Evolutionary conservation across 2,113 vertebrate species (phyloP).

Genomic region (Chlorodrepanis virens): DNA sequence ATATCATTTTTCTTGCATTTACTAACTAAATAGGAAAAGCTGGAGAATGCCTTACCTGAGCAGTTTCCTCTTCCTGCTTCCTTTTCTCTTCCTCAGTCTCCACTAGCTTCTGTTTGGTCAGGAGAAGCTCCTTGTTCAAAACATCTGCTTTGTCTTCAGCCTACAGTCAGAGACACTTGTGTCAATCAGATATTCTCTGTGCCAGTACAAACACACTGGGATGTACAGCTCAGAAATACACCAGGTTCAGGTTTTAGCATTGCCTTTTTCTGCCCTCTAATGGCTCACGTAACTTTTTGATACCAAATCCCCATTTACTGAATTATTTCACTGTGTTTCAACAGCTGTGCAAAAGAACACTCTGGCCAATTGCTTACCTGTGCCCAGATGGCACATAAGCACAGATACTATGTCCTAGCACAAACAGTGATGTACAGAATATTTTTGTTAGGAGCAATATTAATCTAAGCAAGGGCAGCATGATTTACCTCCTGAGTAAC

Average conservation of each 20-base stretch:
- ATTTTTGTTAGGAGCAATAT: not conserved
- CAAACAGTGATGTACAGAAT: rapidly evolving
- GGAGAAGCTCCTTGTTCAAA: slow-evolving; percentile 93
- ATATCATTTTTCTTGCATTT: not conserved
- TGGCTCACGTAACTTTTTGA: not conserved
- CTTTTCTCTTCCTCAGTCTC: slow-evolving; percentile 96
- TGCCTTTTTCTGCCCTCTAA: not conserved
- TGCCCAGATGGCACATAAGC: not conserved
- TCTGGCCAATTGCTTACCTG: not conserved
- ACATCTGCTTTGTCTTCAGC: slow-evolving; percentile 97
- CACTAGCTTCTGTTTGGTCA: slow-evolving; percentile 93
- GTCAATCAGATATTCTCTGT: not conserved
- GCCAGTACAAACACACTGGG: not conserved
- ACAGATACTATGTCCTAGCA: not conserved
- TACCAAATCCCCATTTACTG: not conserved
- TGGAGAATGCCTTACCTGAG: slow-evolving; percentile 78
- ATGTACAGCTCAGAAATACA: not conserved
- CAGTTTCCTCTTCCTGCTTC: slow-evolving; percentile 93
- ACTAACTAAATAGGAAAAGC: not conserved
- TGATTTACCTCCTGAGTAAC: not conserved
- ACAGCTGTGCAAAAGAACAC: not conserved
- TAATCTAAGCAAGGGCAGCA: not conserved
- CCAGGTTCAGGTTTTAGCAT: not conserved
- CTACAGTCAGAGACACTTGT: slow-evolving; percentile 56
- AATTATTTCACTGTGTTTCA: not conserved